Base-by-base conservation (phyloP, 2,113 vertebrate genomes). In the Silurus meridionalis region DNA sequence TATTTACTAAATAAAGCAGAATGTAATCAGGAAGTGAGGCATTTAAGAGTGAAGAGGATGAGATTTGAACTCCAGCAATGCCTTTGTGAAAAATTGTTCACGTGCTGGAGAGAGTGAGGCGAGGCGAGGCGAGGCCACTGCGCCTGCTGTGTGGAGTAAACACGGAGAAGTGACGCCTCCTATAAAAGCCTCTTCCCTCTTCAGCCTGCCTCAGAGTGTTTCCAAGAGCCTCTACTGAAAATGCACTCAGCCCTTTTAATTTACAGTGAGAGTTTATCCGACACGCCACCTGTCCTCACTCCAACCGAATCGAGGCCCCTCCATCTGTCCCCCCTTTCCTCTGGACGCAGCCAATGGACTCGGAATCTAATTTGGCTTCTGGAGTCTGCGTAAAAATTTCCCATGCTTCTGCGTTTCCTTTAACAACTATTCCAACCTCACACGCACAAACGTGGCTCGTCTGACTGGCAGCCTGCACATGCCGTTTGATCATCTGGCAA, bases 261-360 rank as follows among this genome's bases (percentile, higher is more conserved):
- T 89, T 87, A 88, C 80, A 67, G 82, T 53, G 37, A 86, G 86
- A 67, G 85, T 88, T 88, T 86, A 69, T 84, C 85, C 83, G 86
- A 85, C 25, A 66, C 60, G 37, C 85, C 67, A 50, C 58, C 83
- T 53, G 78, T 85, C 88, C 81, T 87, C 63, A 52, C 61, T 83
- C 88, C 81, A 87, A 85, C 71, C 80, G 4, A 61, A 71, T 88
- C 77, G 69, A 61, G 84, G 66, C 28, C 69, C 19, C 57, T 78
- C 13, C 80, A 48, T 48, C 60, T 80, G 78, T 80, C 64, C 69
- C 64, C 48, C 71, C 79, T 55, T 80, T 69, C n/a, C 60, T 48
- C 25, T 61, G 83, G 80, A 86, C 75, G n/a, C 46, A 72, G 55
- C 17, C 3, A 23, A 63, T 80, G 72, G 75, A 57, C 75, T 71